These are phyloP conservation scores for Drosophila serrata DNA, from an alignment of 1,140 invertebrate genomes.

Conservation along the genomic window DNA sequence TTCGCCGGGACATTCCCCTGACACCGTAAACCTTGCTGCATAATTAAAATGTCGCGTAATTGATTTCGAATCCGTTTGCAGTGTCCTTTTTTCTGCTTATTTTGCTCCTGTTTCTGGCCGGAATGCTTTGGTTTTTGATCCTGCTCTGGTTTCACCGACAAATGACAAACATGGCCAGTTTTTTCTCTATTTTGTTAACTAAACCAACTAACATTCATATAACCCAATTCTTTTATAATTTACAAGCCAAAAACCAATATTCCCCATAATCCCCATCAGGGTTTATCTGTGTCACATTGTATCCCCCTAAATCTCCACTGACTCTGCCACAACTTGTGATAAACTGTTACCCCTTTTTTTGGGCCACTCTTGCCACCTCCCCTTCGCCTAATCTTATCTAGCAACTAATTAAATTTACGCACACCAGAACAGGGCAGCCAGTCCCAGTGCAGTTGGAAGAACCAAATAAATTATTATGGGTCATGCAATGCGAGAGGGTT, in stretches of 20 bases:
- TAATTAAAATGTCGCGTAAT: conserved; percentile 64
- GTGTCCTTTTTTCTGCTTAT: not conserved
- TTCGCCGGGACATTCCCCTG: conserved; percentile 6
- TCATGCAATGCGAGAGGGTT: conserved; percentile 37
- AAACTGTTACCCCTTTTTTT: conserved; percentile 20
- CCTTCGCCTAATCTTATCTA: conserved; percentile 38
- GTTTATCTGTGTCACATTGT: conserved; percentile 27
- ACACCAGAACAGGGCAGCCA: conserved; percentile 6
- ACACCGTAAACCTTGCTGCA: conserved; percentile 52
- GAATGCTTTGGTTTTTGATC: conserved; percentile 6
- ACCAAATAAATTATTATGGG: conserved; percentile 55
- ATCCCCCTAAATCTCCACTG: conserved; percentile 26
- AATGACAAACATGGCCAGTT: no score
- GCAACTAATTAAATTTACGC: conserved; percentile 45
- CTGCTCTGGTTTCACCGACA: not conserved
- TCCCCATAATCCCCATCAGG: conserved; percentile 16
- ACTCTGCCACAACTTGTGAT: conserved; percentile 10
- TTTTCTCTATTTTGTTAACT: no score
- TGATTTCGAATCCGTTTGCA: conserved; percentile 29
- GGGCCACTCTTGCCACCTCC: not conserved
- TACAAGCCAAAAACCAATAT: conserved; percentile 21
- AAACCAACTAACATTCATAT: not conserved
- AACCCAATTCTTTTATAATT: conserved; percentile 9
- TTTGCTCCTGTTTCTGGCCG: conserved; percentile 7
- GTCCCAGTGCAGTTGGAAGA: conserved; percentile 28